Base-by-base conservation (phyloP, 2,888 invertebrate genomes). In the Ephialtes manifestator region DNA sequence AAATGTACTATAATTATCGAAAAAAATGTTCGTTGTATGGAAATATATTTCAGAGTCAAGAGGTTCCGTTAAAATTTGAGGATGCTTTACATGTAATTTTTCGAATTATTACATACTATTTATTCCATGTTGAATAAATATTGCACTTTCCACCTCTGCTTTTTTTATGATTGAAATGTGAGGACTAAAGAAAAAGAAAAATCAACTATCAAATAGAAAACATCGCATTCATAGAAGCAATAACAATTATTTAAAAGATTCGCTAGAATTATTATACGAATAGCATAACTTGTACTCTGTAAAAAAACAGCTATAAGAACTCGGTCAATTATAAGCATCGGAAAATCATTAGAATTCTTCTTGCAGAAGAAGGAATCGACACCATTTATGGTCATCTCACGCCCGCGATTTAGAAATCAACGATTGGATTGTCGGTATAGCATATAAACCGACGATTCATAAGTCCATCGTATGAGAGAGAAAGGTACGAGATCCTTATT, bases 341-440 rank as follows among this genome's bases (percentile, higher is more conserved):
- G 39, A 39, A 39, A 4, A 15, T 48, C 48, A 20, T 51, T n/a
- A n/a, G 51, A 51, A n/a, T 51, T 8, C n/a, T n/a, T 51, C 18
- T 51, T 51, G n/a, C 7, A 51, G 4, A 18, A 3, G 51, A 18
- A 51, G 13, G 60, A 60, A n/a, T 35, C 63, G 13, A 3, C 70
- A 3, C 70, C 70, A 31, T 70, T 13, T 70, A 70, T 53, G 70
- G 70, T 20, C 18, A 18, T 51, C 10, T 8, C 11, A 70, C 70
- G 51, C 70, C 70, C 35, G 51, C 51, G 51, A 39, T 39, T 39
- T 39, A 35, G 51, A 48, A 48, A 48, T 48, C 48, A 7, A n/a
- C 48, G n/a, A 51, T 51, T 51, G 20, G 51, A 48, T 46, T 68
- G 48, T 24, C 24, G n/a, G 24, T 68, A 28, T 7, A 24, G 24